These are phyloP conservation scores for Volucella zonaria DNA, from an alignment of 2,888 invertebrate genomes.

Conservation along the genomic window DNA sequence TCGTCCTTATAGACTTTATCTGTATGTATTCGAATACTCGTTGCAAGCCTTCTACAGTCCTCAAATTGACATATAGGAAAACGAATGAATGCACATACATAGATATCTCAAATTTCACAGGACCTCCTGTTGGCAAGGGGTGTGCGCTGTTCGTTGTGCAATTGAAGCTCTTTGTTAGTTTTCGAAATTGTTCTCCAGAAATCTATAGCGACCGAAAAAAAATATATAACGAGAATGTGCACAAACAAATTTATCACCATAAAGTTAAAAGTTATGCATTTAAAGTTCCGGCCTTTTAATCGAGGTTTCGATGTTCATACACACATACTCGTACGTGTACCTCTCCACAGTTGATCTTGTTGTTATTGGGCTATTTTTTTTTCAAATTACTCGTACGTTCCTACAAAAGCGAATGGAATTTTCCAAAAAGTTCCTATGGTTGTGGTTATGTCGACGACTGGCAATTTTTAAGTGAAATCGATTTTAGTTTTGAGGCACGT, in stretches of 20 bases:
- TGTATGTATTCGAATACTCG: constrained; percentile 31
- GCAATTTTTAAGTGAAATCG: constrained; percentile 36
- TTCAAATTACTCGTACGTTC: no score
- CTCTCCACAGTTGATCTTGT: not conserved
- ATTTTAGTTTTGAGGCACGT: constrained; percentile 29
- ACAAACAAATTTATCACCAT: constrained; percentile 35
- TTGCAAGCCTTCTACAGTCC: constrained; percentile 9
- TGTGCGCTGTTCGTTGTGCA: constrained; percentile 11
- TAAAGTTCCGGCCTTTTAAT: constrained; percentile 44
- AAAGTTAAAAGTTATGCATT: constrained; percentile 56
- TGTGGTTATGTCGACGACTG: not conserved
- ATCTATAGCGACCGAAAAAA: not conserved
- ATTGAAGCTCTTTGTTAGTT: constrained; percentile 39
- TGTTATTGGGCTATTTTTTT: not conserved
- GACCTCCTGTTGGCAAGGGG: constrained; percentile 20
- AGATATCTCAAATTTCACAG: constrained; percentile 5
- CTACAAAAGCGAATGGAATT: no score
- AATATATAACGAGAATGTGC: not conserved
- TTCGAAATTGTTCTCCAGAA: constrained; percentile 41
- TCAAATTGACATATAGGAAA: constrained; percentile 10
- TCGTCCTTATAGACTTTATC: constrained; percentile 48
- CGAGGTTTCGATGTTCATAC: not conserved
- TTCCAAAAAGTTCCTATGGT: constrained; percentile 5
- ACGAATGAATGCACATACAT: constrained; percentile 19
- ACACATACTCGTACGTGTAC: no score